Conservation (phyloP, 2,113 vertebrate species). For the Tragelaphus strepsiceros region DNA sequence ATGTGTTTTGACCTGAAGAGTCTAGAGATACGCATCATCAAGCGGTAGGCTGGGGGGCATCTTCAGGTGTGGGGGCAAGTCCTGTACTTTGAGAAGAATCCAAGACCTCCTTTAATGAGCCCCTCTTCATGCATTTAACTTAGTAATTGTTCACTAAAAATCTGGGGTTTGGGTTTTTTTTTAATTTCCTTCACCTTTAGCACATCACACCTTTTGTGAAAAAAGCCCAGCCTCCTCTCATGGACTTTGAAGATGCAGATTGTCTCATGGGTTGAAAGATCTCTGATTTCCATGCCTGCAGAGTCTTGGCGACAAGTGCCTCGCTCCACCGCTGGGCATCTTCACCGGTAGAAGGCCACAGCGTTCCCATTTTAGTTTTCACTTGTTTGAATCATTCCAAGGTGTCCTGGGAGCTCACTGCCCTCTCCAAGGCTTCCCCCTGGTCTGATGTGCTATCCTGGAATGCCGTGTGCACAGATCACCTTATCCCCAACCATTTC, state of each 20-base stretch:
- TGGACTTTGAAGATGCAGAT: no score
- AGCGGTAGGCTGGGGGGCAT: neutral
- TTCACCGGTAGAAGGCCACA: neutral
- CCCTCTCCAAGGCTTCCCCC: neutral
- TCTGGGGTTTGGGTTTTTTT: neutral
- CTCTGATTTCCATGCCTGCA: neutral
- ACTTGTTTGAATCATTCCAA: neutral
- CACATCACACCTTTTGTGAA: neutral
- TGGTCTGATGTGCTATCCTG: neutral
- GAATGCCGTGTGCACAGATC: accelerated
- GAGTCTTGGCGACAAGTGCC: no score
- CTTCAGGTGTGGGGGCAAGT: neutral
- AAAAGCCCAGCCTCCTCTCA: neutral
- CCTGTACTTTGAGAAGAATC: neutral
- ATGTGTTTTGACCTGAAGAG: neutral
- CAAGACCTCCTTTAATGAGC: neutral
- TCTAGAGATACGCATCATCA: neutral
- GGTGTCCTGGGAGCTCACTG: neutral
- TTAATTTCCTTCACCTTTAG: neutral
- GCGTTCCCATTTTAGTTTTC: neutral
- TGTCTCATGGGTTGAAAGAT: neutral
- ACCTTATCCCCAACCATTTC: neutral
- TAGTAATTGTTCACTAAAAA: neutral
- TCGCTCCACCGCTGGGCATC: accelerated
- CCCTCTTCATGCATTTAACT: neutral